Evolutionary conservation across 2,797 vertebrate genomes (phyloP).

Genomic region (Sandelia bainsii): DNA sequence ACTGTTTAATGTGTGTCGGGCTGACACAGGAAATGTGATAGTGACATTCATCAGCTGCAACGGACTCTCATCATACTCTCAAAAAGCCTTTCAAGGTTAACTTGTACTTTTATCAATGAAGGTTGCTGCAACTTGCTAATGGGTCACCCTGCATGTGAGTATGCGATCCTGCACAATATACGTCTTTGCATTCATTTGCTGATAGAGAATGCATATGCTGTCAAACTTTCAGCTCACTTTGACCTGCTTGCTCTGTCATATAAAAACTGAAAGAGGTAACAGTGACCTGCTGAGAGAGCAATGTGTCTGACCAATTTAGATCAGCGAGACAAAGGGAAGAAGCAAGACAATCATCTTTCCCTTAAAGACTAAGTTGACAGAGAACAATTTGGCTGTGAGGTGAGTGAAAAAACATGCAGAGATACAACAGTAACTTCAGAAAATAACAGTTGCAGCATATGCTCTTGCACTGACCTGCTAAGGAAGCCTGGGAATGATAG

Average conservation of each 20-base stretch:
- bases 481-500: constrained; percentile 91
- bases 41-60: constrained; percentile 62
- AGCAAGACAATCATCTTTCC: constrained; percentile 16
- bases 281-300: constrained; percentile 51
- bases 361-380: constrained; percentile 16
- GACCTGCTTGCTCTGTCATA: constrained; percentile 28
- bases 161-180: constrained; percentile 2
- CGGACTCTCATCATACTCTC: constrained; percentile 48
- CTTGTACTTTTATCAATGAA: constrained; percentile 42
- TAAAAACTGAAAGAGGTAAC: constrained; percentile 36
- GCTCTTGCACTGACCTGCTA: constrained; percentile 85
- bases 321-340: constrained; percentile 12
- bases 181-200: constrained; percentile 18
- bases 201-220: constrained; percentile 16
- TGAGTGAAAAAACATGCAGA: constrained; percentile 10
- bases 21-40: constrained; percentile 74
- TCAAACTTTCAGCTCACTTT: constrained; percentile 30
- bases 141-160: constrained; percentile 32
- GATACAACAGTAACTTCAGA: constrained; percentile 4
- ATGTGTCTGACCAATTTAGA: constrained; percentile 33
- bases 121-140: constrained; percentile 65
- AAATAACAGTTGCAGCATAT: not conserved
- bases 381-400: constrained; percentile 9
- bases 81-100: constrained; percentile 58
- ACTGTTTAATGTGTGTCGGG: constrained; percentile 65